These are phyloP conservation scores for Sparus aurata DNA, from an alignment of 2,797 vertebrate species.

Conservation along the genomic window DNA sequence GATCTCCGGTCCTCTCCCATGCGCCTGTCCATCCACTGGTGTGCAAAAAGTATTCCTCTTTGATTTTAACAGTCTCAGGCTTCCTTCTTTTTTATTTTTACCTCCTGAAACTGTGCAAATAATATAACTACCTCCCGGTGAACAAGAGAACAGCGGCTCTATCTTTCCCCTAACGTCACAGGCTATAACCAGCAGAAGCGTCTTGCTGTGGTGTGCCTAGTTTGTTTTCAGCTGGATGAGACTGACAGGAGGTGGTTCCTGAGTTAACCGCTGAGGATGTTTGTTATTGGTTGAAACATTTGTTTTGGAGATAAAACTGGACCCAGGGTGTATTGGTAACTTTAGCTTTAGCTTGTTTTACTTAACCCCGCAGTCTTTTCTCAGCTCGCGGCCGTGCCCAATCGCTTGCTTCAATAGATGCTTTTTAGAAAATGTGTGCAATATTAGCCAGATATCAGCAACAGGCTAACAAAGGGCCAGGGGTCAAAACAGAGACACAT, in stretches of 20 bases:
- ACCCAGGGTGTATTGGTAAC: conserved; percentile 27
- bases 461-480: not conserved
- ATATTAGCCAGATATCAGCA: not conserved
- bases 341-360: conserved; percentile 31
- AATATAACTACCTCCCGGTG: not conserved
- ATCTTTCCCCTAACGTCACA: not conserved
- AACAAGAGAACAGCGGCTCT: not conserved
- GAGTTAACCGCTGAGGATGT: conserved; percentile 38
- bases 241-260: conserved; percentile 27
- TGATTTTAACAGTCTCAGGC: too few species aligned
- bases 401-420: not conserved
- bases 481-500: not conserved
- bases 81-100: too few species aligned
- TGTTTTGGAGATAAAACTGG: conserved; percentile 46
- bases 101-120: not conserved
- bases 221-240: conserved; percentile 33
- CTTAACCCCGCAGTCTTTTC: conserved; percentile 26
- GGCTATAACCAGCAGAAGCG: not conserved
- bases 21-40: too few species aligned
- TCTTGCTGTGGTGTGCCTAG: conserved; percentile 26
- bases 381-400: conserved; percentile 16
- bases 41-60: too few species aligned
- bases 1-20: too few species aligned
- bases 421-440: conserved; percentile 13
- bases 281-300: conserved; percentile 45